Conservation (phyloP, 2,888 invertebrate genomes). For the Aspidiotus destructor region DNA sequence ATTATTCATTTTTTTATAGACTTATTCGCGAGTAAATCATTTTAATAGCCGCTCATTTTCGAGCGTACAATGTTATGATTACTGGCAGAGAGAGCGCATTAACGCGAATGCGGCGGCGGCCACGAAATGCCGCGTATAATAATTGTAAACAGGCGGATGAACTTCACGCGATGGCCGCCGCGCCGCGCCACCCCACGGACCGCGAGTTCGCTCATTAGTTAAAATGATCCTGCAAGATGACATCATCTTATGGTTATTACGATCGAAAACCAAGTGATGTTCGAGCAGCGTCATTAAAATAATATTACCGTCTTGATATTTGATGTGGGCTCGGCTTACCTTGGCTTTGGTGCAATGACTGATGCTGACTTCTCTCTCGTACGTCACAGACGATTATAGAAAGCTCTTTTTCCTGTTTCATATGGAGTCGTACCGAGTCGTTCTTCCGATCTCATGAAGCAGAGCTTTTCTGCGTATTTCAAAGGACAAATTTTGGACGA, state of each 20-base stretch:
- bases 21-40: constrained; percentile 4
- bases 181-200: not conserved
- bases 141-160: constrained; percentile 3
- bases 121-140: not conserved
- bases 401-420: too few relatives aligned
- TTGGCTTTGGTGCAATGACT: too few relatives aligned
- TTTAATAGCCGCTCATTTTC: constrained; percentile 3
- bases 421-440: too few relatives aligned
- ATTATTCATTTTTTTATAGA: not conserved
- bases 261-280: not conserved
- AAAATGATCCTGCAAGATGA: constrained; percentile 4
- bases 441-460: too few relatives aligned
- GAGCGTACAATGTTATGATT: constrained; percentile 2
- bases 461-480: too few relatives aligned
- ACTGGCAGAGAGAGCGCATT: not conserved
- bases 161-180: not conserved
- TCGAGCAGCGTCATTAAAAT: not conserved
- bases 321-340: too few relatives aligned
- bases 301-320: not conserved
- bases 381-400: too few relatives aligned
- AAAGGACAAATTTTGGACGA: too few relatives aligned
- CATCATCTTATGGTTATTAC: not conserved
- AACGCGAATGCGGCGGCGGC: constrained; percentile 2
- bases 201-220: not conserved
- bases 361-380: too few relatives aligned